Evolutionary conservation across 2,113 vertebrate species (phyloP).

Genomic region (Cervus canadensis): DNA sequence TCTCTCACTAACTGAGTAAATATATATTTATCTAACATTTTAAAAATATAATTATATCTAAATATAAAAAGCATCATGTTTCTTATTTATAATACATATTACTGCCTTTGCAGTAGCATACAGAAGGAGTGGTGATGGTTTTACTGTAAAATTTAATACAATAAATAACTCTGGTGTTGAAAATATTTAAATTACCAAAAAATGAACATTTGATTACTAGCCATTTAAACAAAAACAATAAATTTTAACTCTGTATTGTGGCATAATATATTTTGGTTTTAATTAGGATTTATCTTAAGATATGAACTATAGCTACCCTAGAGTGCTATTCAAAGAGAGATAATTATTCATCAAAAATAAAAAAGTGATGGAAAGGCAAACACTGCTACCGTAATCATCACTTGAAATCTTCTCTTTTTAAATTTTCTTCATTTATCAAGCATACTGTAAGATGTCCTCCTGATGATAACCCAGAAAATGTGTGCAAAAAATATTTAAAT

Average conservation of each 20-base stretch:
- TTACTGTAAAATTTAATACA: neutral
- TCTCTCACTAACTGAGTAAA: neutral
- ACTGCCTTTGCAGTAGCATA: neutral
- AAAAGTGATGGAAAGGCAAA: neutral
- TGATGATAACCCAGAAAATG: neutral
- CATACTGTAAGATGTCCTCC: neutral
- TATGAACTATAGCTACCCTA: neutral
- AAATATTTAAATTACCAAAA: neutral
- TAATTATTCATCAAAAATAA: neutral
- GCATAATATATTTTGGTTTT: neutral
- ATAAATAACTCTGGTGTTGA: neutral
- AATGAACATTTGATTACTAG: neutral
- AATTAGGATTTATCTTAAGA: neutral
- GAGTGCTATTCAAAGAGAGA: neutral
- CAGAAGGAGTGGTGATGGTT: neutral
- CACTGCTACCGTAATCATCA: neutral
- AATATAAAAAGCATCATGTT: neutral
- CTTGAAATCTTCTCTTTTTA: neutral
- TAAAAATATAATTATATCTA: neutral
- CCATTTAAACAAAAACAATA: neutral
- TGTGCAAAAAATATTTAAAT: neutral
- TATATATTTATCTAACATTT: neutral
- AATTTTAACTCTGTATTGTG: neutral
- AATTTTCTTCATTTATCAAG: neutral
- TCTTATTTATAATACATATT: neutral